Evolutionary conservation across 2,797 vertebrate genomes (phyloP), one percentile per base, ranked within the genome.

Genomic region (Moxostoma hubbsi): DNA sequence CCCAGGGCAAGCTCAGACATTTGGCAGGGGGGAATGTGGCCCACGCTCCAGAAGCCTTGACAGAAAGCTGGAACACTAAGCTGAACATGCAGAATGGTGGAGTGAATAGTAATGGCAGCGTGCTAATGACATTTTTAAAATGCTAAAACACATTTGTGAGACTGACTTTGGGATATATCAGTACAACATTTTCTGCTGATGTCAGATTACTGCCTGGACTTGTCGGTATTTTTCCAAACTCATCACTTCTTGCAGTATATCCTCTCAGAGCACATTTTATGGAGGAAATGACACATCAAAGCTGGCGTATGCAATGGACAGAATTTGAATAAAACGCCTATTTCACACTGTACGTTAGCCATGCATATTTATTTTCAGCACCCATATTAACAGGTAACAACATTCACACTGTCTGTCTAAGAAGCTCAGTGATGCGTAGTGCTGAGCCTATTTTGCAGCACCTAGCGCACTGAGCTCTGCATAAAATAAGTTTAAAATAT

Each of bases 21-120:
- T 75, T 71, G 59, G 61, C 59, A 62, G 13, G 53, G 64, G 57
- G n/a, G 71, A 46, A 61, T 16, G 6, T 55, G 50, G 68, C 69
- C 59, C 69, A 73, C 53, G 18, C 73, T 82, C 54, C 62, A 73
- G 53, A 66, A 76, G 24, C 46, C 53, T 73, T 64, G 66, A 71
- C 72, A 71, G 66, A 15, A 58, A 55, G 57, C 24, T 71, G 53
- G 68, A 69, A 58, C 13, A 73, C 59, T 45, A 16, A 64, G 51
- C 57, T 58, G 58, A 63, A n/a, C n/a, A 12, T 75, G 16, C 24
- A 61, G 65, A n/a, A 18, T 58, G 53, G 24, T n/a, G 62, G n/a
- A 75, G 11, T 66, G 45, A 62, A 45, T 55, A 57, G 64, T 70
- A 72, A 80, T 73, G 50, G 24, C 16, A 70, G 18, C 58, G 65